These are phyloP conservation scores for Vesta saturnalis DNA, from an alignment of 2,888 invertebrate genomes.

Conservation along the genomic window DNA sequence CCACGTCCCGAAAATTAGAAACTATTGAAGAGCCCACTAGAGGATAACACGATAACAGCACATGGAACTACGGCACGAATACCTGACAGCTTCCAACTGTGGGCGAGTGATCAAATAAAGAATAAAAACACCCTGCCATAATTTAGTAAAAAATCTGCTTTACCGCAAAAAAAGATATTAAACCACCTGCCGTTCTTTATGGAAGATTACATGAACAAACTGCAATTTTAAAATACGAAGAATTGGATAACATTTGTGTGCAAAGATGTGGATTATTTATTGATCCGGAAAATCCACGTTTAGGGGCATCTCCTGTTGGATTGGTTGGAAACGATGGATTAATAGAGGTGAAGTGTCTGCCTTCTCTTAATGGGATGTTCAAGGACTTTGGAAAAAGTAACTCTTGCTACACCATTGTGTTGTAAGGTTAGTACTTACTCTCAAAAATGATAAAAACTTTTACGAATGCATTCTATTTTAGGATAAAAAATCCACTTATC, in stretches of 20 bases:
- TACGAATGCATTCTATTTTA: not conserved
- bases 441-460: not conserved
- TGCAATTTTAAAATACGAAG: not conserved
- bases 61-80: not conserved
- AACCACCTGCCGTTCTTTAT: not conserved
- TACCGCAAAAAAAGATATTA: not conserved
- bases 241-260: not conserved
- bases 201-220: conserved; percentile 1
- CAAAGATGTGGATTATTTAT: not conserved
- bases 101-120: not conserved
- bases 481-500: not conserved
- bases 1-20: not conserved
- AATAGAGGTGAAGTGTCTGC: not conserved
- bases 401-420: not conserved
- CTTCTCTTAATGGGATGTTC: not conserved
- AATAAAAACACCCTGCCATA: not conserved
- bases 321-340: not conserved
- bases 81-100: not conserved
- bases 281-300: not conserved
- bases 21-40: not conserved
- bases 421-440: not conserved
- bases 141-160: not conserved
- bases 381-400: not conserved
- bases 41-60: not conserved
- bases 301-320: not conserved